phyloP scores from a whole-genome alignment of 2,888 invertebrate genomes.

The Zeuzera pyrina region DNA sequence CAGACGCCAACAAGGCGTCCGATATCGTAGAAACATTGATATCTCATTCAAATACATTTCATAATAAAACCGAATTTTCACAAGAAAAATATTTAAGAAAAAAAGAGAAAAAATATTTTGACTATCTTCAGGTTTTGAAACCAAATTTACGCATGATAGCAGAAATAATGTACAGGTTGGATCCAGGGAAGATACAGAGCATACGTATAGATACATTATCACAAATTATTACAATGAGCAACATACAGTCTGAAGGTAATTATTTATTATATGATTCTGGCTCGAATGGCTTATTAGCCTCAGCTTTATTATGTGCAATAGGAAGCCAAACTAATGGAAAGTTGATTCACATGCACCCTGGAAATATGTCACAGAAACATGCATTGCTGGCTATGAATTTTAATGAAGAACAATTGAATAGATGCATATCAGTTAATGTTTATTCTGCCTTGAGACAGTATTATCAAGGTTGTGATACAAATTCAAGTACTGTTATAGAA shows the following conservation, averaged over 20 bases:
- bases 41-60: constrained; percentile 92
- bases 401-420: constrained; percentile 76
- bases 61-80: constrained; percentile 90
- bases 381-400: constrained; percentile 88
- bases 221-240: constrained; percentile 87
- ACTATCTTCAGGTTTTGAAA: constrained; percentile 82
- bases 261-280: constrained; percentile 92
- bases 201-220: constrained; percentile 91
- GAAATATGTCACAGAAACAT: constrained; percentile 85
- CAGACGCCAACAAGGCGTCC: constrained; percentile 82
- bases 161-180: constrained; percentile 88
- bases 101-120: constrained; percentile 95
- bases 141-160: constrained; percentile 88
- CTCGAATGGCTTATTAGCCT: constrained; percentile 87
- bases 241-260: constrained; percentile 83
- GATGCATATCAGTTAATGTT: constrained; percentile 83
- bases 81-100: constrained; percentile 96
- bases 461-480: constrained; percentile 73
- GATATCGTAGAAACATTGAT: constrained; percentile 91
- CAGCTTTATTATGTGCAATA: constrained; percentile 86
- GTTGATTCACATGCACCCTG: constrained; percentile 84
- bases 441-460: constrained; percentile 81
- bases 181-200: constrained; percentile 81
- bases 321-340: constrained; percentile 76
- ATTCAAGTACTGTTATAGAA: constrained; percentile 22